These are phyloP conservation scores for Oegoconia quadripuncta DNA, from an alignment of 2,888 invertebrate genomes.

Conservation along the genomic window DNA sequence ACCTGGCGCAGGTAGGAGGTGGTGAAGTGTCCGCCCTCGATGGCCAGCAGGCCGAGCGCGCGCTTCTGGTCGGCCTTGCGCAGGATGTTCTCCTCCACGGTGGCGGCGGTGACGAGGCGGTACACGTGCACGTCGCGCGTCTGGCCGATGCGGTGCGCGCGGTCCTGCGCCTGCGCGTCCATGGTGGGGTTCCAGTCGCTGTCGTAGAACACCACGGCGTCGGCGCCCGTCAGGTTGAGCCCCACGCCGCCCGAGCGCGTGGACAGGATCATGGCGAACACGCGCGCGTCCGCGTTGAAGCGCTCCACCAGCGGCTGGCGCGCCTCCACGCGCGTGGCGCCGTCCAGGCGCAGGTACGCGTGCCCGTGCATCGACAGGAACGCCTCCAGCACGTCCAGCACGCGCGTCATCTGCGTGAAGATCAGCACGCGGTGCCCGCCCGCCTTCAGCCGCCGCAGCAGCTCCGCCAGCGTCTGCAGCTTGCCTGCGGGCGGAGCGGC, in stretches of 20 bases:
- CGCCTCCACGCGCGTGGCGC: slow-evolving; percentile 96
- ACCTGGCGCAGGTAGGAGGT: slow-evolving; percentile 94
- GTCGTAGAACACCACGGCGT: slow-evolving; percentile 99
- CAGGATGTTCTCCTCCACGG: slow-evolving; percentile 99
- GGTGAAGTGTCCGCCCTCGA: slow-evolving; percentile 99
- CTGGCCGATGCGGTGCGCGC: slow-evolving; percentile 99
- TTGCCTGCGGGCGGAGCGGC: slow-evolving; percentile 78
- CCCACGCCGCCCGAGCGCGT: slow-evolving; percentile 99
- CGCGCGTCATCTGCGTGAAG: slow-evolving; percentile 99
- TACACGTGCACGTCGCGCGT: slow-evolving; percentile 99
- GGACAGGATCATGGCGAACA: slow-evolving; percentile 98
- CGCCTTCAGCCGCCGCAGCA: slow-evolving; percentile 90
- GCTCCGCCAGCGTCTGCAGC: slow-evolving; percentile 90
- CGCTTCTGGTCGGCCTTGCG: slow-evolving; percentile 99
- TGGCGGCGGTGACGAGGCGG: slow-evolving; percentile 96
- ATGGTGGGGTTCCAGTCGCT: slow-evolving; percentile 99
- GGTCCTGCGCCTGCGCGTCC: slow-evolving; percentile 96
- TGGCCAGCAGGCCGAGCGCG: slow-evolving; percentile 96
- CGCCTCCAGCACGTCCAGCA: slow-evolving; percentile 98
- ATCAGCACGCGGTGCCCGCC: slow-evolving; percentile 95
- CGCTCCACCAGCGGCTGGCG: slow-evolving; percentile 98
- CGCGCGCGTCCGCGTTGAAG: slow-evolving; percentile 97
- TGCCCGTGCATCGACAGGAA: slow-evolving; percentile 98
- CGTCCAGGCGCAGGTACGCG: slow-evolving; percentile 97
- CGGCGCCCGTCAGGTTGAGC: slow-evolving; percentile 98